Base-by-base conservation (phyloP, 2,113 vertebrate species). In the Halichoerus grypus region DNA sequence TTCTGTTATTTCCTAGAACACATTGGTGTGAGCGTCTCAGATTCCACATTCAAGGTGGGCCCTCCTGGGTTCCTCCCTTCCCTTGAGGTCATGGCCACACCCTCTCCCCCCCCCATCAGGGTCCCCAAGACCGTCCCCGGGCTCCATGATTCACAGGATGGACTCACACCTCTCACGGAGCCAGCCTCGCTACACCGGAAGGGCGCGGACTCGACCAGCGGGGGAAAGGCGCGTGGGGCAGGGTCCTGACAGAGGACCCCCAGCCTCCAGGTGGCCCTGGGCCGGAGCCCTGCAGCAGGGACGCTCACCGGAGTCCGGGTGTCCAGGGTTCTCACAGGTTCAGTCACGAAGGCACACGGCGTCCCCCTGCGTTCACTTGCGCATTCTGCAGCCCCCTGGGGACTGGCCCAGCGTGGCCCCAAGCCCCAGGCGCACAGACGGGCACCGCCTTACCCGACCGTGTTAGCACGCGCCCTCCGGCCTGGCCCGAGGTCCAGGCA, bases 381-480 rank as follows among this genome's bases (percentile, higher is more conserved):
- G 11, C 22, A 3, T 15, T 24, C 22, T 26, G 53, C 13, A 39
- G 76, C 9, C 18, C 72, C 39, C 46, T 18, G 61, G 61, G 61
- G 61, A 28, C 61, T 65, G 77, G 77, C 2, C 19, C 51, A 11
- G 51, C 18, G 3, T 13, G 51, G n/a, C 46, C 76, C 46, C 18
- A 26, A 51, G 28, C 15, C 76, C 46, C 74, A 8, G 26, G 74
- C 74, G 31, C 36, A 9, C 3, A 39, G 69, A 72, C 19, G 9
- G n/a, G n/a, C 61, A 31, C 61, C 15, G 19, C n/a, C 36, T 36
- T 22, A 24, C 36, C 5, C 11, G 12, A 26, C 39, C 14, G 1
- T 33, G 1, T 65, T 65, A 65, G 6, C 36, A 22, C 11, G 5
- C 5, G 0, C n/a, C 39, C 1, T 72, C 36, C 2, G 1, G 2